Conservation (phyloP, 2,888 invertebrate genomes). For the Stenolophus ochropezus region DNA sequence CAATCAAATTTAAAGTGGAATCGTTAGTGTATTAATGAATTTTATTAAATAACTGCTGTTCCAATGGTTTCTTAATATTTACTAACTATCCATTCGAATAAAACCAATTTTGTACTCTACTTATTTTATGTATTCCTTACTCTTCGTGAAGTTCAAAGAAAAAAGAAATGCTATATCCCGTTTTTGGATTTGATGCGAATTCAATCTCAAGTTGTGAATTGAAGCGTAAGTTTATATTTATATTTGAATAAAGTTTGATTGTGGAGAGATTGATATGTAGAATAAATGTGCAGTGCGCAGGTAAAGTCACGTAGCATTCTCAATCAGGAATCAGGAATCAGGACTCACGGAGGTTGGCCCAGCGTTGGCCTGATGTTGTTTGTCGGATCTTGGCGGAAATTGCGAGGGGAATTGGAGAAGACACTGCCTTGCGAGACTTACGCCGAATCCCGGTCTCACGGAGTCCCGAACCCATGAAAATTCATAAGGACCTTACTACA, state of each 20-base stretch:
- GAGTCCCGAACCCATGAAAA: conserved; percentile 46
- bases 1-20: no score
- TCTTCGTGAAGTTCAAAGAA: no score
- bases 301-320: background rate
- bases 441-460: conserved; percentile 41
- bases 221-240: background rate
- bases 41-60: no score
- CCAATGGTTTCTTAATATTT: no score
- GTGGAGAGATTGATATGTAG: background rate
- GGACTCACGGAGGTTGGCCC: background rate
- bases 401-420: conserved; percentile 57
- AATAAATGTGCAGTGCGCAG: background rate
- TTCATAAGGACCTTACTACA: conserved; percentile 48
- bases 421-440: conserved; percentile 48
- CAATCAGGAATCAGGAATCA: conserved; percentile 36
- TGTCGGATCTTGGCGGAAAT: conserved; percentile 53
- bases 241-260: background rate
- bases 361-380: conserved; percentile 23
- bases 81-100: no score
- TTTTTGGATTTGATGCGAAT: no score
- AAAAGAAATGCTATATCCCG: no score
- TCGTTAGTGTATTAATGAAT: no score
- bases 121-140: no score
- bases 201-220: no score
- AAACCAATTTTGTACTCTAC: no score